Base-by-base conservation (phyloP, 2,888 invertebrate species). In the Odontocolon sp. region DNA sequence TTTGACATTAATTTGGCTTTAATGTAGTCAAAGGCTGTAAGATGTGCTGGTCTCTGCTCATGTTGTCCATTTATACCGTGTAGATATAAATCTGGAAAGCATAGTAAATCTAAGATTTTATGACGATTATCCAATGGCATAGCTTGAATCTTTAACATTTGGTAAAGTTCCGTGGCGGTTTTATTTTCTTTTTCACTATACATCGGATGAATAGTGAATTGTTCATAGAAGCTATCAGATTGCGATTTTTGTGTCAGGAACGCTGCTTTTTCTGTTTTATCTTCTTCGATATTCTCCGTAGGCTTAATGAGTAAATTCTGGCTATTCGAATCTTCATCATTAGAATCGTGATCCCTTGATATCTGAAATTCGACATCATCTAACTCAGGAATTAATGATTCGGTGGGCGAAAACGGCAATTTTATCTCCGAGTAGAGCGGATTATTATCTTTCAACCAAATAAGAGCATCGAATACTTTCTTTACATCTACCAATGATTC, bases 371-470 rank as follows among this genome's bases (percentile, higher is more conserved):
- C 57, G 31, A 47, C 45, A 57, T 72, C 57, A n/a, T 42, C 11
- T 28, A 59, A 36, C 14, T 16, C 23, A 18, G 52, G 23, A 5
- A 81, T 57, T 42, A 84, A 70, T 40, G 68, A 33, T 14, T 42
- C n/a, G n/a, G n/a, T 42, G 3, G 56, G 9, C 6, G 52, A 21
- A 33, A 73, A 5, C 14, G 84, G 85, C 63, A 86, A 45, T 26
- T 76, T 23, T 33, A 87, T 86, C 26, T 85, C 52, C 45, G 36
- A 18, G 61, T 86, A 87, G 5, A 82, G 71, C 3, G 63, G 73
- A 80, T 87, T 86, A 59, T 79, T 80, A 16, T n/a, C 18, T 81
- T 87, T 85, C 9, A 87, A 77, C 69, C 79, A 84, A 67, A 57
- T n/a, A 59, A 87, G 77, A 9, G 84, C 81, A 16, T 78, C 31